Conservation (phyloP, 2,888 invertebrate genomes). For the Polyommatus icarus region DNA sequence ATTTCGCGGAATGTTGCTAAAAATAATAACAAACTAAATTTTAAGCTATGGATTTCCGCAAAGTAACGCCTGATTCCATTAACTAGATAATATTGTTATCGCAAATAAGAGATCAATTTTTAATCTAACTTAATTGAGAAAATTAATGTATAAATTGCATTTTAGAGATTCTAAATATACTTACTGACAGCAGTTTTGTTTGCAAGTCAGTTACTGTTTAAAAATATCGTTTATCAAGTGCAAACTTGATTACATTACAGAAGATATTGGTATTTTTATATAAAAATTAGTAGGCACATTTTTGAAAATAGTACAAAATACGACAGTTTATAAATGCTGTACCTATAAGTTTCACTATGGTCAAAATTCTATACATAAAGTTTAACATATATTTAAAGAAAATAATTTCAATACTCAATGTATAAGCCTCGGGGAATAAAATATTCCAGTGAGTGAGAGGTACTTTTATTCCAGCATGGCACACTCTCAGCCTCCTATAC, state of each 20-base stretch:
- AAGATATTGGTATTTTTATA: not conserved
- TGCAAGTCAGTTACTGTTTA: not conserved
- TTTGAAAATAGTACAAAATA: not conserved
- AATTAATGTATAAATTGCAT: constrained; percentile 5
- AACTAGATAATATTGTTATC: not conserved
- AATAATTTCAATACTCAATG: not conserved
- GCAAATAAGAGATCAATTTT: constrained; percentile 33
- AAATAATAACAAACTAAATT: too few species aligned
- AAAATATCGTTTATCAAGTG: not conserved
- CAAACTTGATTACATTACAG: not conserved
- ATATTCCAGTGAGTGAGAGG: not conserved
- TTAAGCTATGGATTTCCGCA: too few species aligned
- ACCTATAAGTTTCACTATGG: not conserved
- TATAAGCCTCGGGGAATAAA: not conserved
- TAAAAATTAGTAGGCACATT: not conserved
- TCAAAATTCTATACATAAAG: not conserved
- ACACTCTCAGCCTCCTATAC: too few species aligned
- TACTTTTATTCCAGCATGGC: too few species aligned
- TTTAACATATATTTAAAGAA: not conserved
- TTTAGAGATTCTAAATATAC: constrained; percentile 21
- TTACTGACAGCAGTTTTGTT: not conserved
- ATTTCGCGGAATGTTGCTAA: too few species aligned
- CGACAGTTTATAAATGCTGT: not conserved
- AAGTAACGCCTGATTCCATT: too few species aligned
- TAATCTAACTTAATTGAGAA: constrained; percentile 6